Evolutionary conservation across 2,797 vertebrate species (phyloP), one percentile per base, ranked within the genome.

Genomic region (Pipistrellus pygmaeus): DNA sequence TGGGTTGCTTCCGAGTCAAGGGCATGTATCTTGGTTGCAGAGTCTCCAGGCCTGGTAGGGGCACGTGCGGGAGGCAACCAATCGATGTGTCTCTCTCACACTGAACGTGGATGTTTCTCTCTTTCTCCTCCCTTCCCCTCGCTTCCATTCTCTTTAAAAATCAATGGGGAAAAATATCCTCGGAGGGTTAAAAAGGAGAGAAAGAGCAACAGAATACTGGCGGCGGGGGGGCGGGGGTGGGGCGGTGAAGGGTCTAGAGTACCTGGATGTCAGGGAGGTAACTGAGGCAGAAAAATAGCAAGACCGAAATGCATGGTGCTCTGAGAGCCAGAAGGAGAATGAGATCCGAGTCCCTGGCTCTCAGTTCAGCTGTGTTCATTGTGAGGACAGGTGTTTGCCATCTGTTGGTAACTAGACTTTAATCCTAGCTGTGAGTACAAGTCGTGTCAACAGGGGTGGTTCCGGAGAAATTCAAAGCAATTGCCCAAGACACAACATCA

Each of bases 371-470:
- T 53, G 81, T 46, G 81, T 15, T 92, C 53, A 51, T 11, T 75
- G 41, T 20, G 69, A 88, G 41, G 82, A 90, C 57, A 95, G 64
- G 75, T 94, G 57, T 85, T 94, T 85, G 41, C 53, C 73, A 41
- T 94, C 81, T 78, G 69, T 92, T 83, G 88, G 84, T 82, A 78
- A 82, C 46, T n/a, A 93, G 90, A 93, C 92, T 96, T 81, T 92
- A 96, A 83, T 92, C 85, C 75, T 77, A 68, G 76, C 75, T 85
- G 68, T 91, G 88, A 75, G 75, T 20, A 66, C 27, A 69, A 85
- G n/a, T 48, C 91, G 72, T 71, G 91, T 95, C 72, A 95, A 96
- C 73, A 95, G 90, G 94, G 62, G 93, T 88, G 94, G 92, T 62
- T 95, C 91, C 92, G 32, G 78, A 94, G 66, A 96, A 77, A 93